Evolutionary conservation across 2,888 invertebrate species (phyloP).

Genomic region (Aspidapion aeneum): DNA sequence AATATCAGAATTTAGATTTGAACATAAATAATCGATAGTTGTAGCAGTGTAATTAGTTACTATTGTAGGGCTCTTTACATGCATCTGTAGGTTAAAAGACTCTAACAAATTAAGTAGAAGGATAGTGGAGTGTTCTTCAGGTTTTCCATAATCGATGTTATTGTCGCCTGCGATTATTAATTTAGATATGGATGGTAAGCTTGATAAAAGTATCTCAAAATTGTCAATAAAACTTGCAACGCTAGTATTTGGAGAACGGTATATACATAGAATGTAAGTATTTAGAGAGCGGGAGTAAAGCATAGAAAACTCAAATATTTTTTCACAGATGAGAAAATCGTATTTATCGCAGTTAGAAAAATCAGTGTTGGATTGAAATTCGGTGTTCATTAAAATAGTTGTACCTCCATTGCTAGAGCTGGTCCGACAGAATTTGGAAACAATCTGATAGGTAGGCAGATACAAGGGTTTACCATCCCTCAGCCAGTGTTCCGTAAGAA

Average conservation of each 20-base stretch:
- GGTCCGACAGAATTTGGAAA: slow-evolving; percentile 8
- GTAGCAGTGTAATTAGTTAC: background rate
- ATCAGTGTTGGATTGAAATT: background rate
- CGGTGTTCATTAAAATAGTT: background rate
- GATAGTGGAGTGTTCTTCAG: background rate
- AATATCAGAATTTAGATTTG: background rate
- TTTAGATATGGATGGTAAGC: background rate
- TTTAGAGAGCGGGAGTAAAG: background rate
- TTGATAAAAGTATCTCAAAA: background rate
- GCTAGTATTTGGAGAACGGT: background rate
- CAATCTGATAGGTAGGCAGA: slow-evolving; percentile 6
- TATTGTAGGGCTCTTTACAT: background rate
- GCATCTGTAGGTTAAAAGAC: background rate
- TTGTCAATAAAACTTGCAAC: background rate
- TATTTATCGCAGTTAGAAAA: background rate
- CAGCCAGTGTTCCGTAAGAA: slow-evolving; percentile 12
- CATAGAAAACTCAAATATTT: background rate
- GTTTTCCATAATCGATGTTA: background rate
- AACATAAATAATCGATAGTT: background rate
- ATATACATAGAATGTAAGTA: background rate
- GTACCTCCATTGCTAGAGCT: slow-evolving; percentile 7
- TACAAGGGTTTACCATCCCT: slow-evolving; percentile 4
- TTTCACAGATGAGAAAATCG: background rate
- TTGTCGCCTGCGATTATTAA: background rate
- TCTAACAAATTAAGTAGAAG: background rate